Evolutionary conservation across 2,113 vertebrate species (phyloP), one percentile per base, ranked within the genome.

Genomic region (Probosciger aterrimus): DNA sequence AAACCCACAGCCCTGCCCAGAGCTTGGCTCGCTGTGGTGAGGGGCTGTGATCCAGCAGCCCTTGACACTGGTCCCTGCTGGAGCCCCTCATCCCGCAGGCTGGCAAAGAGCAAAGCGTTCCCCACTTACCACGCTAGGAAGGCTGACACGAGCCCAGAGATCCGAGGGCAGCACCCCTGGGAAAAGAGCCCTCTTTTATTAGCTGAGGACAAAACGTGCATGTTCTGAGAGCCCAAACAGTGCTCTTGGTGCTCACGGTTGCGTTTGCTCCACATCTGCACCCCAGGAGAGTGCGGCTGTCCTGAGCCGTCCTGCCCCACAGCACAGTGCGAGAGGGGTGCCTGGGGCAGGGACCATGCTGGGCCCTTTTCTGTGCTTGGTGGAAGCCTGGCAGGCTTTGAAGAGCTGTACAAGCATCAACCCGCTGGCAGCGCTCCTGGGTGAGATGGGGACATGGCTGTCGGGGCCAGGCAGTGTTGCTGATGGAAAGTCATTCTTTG

Each of bases 311-410:
- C 31, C 52, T n/a, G 24, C n/a, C 39, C 53, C 4, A 12, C 1
- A 6, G n/a, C 76, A 18, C 2, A 0, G 30, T 28, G 18, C 31
- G 6, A 3, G 33, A 1, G 0, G 31, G 31, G 43, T 25, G 33
- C 47, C 23, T 0, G 0, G 62, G 74, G 35, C 47, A 62, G 77
- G 64, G 65, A 35, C 55, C 27, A 2, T 0, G 9, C 11, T 7
- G 86, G 53, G 69, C 6, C 23, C 41, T 70, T 70, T 39, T 47
- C 83, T 55, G 39, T 44, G 84, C 3, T 2, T 41, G 62, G 10
- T 9, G 24, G 33, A 27, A 83, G 55, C 44, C 87, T 46, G 90
- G 50, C 84, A 67, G 63, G 2, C 49, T 67, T 35, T 18, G 63
- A 41, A 67, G 65, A 71, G 43, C 81, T 55, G 64, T 20, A 16